These are phyloP conservation scores for Paralvinella palmiformis DNA, from an alignment of 1,140 invertebrate genomes.

Conservation along the genomic window DNA sequence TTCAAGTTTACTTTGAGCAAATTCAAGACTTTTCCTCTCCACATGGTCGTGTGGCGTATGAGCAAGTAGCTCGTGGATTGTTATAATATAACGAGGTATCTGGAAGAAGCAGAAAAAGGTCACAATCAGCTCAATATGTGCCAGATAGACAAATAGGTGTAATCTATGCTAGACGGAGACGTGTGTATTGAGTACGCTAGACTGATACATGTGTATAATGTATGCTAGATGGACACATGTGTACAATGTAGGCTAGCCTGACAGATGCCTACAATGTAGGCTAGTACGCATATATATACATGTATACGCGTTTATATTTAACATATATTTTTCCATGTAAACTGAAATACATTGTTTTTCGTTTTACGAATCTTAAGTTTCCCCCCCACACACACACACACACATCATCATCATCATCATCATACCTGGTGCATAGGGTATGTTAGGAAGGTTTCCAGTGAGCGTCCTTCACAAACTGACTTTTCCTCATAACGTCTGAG, in stretches of 20 bases:
- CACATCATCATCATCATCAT: slow-evolving; percentile 4
- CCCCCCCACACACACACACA: too few species aligned
- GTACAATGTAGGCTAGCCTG: too few species aligned
- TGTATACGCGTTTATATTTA: too few species aligned
- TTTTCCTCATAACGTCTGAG: slow-evolving; percentile 79
- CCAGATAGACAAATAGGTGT: background rate
- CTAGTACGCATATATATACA: too few species aligned
- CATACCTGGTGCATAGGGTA: slow-evolving; percentile 92
- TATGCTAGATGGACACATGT: too few species aligned
- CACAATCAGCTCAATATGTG: background rate
- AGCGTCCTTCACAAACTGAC: slow-evolving; percentile 73
- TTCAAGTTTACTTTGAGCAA: slow-evolving; percentile 80
- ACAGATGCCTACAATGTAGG: too few species aligned
- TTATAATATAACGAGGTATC: slow-evolving; percentile 89
- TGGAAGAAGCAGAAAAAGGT: slow-evolving; percentile 41
- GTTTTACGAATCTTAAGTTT: too few species aligned
- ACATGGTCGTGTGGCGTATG: slow-evolving; percentile 92
- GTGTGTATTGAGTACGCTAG: too few species aligned
- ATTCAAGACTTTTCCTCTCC: slow-evolving; percentile 82
- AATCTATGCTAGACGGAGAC: background rate
- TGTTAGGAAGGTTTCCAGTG: slow-evolving; percentile 83
- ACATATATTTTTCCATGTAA: too few species aligned
- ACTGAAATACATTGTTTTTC: too few species aligned
- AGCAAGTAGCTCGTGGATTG: slow-evolving; percentile 81
- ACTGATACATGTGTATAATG: too few species aligned